A percentile compares a stretch with the other conserved stretches of the same genome.
These are phyloP conservation scores for Vultur gryphus DNA, from an alignment of 2,797 vertebrate genomes.

Conservation along the genomic window DNA sequence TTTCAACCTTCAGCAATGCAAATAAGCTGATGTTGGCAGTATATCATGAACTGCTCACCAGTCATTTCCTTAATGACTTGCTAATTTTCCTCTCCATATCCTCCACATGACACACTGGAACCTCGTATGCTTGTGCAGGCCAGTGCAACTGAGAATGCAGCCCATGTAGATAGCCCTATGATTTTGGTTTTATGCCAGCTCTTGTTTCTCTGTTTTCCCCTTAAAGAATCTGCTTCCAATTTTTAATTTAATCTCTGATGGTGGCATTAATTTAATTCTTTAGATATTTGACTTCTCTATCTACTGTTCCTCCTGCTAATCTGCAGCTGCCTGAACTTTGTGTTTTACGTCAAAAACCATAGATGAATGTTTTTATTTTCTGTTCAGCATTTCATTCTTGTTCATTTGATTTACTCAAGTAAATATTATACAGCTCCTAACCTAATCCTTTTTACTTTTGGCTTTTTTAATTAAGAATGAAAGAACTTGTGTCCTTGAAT, in stretches of 20 bases:
- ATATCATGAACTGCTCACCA: slow-evolving; percentile 58
- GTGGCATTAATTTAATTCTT: not conserved
- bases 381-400: not conserved
- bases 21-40: slow-evolving; percentile 65
- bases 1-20: slow-evolving; percentile 62
- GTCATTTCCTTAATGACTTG: slow-evolving; percentile 74
- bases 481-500: not conserved
- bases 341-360: not conserved
- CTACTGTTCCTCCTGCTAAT: not conserved
- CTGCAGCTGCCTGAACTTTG: not conserved
- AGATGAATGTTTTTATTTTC: not conserved
- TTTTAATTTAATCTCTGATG: not conserved
- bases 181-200: not conserved
- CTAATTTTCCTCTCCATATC: slow-evolving; percentile 68
- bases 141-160: not conserved
- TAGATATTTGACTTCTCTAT: not conserved
- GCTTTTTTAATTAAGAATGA: not conserved
- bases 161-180: not conserved
- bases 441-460: not conserved
- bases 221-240: not conserved
- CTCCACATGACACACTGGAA: slow-evolving; percentile 46
- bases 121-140: not conserved
- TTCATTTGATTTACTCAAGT: not conserved
- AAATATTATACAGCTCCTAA: not conserved
- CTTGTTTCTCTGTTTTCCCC: not conserved